Conservation (phyloP, 1,140 invertebrate species). For the Oryctes rhinoceros region DNA sequence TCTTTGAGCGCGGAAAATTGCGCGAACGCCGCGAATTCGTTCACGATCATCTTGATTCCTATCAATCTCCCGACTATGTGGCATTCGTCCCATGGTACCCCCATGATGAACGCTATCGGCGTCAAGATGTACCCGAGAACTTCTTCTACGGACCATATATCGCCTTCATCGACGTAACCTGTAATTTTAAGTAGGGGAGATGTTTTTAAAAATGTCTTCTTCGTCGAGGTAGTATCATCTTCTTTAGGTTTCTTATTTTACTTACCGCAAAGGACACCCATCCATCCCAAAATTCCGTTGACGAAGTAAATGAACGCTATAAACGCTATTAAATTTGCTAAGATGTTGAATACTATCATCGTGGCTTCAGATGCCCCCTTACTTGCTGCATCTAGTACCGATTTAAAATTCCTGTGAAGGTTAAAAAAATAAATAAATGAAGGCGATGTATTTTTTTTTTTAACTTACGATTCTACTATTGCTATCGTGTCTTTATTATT, state of each 20-base stretch:
- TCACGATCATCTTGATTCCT: conserved; percentile 89
- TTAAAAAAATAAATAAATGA: conserved; percentile 1
- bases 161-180: conserved; percentile 52
- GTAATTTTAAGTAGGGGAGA: not conserved
- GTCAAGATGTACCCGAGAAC: conserved; percentile 88
- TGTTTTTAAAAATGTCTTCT: not conserved
- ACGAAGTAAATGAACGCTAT: conserved; percentile 86
- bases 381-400: conserved; percentile 87
- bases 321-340: conserved; percentile 92
- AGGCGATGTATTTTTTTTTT: not conserved
- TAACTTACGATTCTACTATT: conserved; percentile 70
- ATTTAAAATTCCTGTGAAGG: conserved; percentile 76
- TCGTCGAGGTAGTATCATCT: not conserved
- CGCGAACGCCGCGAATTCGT: conserved; percentile 92
- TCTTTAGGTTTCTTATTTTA: conserved; percentile 33
- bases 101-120: conserved; percentile 76
- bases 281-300: conserved; percentile 82
- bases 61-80: conserved; percentile 82
- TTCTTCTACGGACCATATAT: conserved; percentile 70
- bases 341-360: conserved; percentile 85
- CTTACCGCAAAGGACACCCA: conserved; percentile 77
- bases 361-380: conserved; percentile 86
- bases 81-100: conserved; percentile 80
- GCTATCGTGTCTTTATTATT: conserved; percentile 74
- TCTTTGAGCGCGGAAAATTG: conserved; percentile 68